phyloP scores from a whole-genome alignment of 2,888 invertebrate species.

The Tortrix viridana region DNA sequence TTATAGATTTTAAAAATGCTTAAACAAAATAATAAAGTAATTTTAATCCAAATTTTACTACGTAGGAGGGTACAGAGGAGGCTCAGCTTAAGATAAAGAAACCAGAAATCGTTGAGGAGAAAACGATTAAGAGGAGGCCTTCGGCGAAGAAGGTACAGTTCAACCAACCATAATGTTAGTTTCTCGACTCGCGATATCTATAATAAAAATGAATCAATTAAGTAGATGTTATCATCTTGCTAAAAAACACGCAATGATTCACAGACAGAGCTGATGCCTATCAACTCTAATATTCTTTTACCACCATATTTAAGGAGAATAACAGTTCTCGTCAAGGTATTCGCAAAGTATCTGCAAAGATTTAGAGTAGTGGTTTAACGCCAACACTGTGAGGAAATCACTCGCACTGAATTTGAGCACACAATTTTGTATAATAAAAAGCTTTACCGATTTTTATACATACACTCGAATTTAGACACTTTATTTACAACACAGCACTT shows the following conservation, averaged over 20 bases:
- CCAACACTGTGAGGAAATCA: slow-evolving; percentile 14
- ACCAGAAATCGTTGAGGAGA: slow-evolving; percentile 76
- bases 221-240: neutral
- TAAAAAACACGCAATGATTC: slow-evolving; percentile 51
- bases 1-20: slow-evolving; percentile 12
- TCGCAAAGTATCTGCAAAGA: slow-evolving; percentile 51
- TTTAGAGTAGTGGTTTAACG: slow-evolving; percentile 38
- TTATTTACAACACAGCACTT: slow-evolving; percentile 32
- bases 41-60: slow-evolving; percentile 15
- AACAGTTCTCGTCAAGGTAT: slow-evolving; percentile 70
- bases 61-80: slow-evolving; percentile 74
- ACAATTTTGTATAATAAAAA: slow-evolving; percentile 13
- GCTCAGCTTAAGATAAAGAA: slow-evolving; percentile 78
- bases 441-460: slow-evolving; percentile 14
- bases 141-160: slow-evolving; percentile 68
- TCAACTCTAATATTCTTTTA: slow-evolving; percentile 53
- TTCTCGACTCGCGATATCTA: too few relatives aligned
- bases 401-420: slow-evolving; percentile 30
- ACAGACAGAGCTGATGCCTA: slow-evolving; percentile 59
- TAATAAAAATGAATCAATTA: too few relatives aligned
- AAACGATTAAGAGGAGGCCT: slow-evolving; percentile 72
- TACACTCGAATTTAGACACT: slow-evolving; percentile 17
- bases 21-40: neutral
- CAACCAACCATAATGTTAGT: neutral
- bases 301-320: slow-evolving; percentile 61